Conservation (phyloP, 2,888 invertebrate species). For the Acanthosepion lycidas region DNA sequence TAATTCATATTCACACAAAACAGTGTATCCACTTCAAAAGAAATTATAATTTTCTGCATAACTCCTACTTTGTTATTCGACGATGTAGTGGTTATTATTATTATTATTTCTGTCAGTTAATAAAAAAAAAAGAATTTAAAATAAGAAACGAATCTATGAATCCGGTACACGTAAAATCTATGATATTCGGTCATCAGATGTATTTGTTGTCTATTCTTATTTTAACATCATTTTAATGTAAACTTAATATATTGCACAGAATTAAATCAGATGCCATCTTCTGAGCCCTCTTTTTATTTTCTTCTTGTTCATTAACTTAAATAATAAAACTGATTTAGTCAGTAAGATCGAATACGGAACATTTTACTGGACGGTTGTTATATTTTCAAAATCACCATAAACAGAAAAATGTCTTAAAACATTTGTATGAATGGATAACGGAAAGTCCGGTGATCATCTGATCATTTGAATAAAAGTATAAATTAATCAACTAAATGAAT, state of each 20-base stretch:
- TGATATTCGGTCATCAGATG: not conserved
- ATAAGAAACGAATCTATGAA: too few relatives aligned
- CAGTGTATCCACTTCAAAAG: not conserved
- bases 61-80: too few relatives aligned
- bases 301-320: not conserved
- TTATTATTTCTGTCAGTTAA: too few relatives aligned
- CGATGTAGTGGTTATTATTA: too few relatives aligned
- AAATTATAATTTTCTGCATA: too few relatives aligned
- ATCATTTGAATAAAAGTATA: not conserved
- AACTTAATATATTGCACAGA: not conserved
- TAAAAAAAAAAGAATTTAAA: too few relatives aligned
- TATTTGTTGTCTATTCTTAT: not conserved
- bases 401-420: not conserved
- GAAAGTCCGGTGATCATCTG: not conserved
- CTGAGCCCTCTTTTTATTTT: too few relatives aligned
- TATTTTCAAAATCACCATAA: not conserved
- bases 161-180: too few relatives aligned
- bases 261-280: not conserved
- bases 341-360: not conserved
- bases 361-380: not conserved
- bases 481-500: not conserved
- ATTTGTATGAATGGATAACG: not conserved
- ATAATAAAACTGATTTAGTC: not conserved
- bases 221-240: not conserved
- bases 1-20: not conserved